These are phyloP conservation scores for Hemithea aestivaria DNA, from an alignment of 2,888 invertebrate genomes.

Conservation along the genomic window DNA sequence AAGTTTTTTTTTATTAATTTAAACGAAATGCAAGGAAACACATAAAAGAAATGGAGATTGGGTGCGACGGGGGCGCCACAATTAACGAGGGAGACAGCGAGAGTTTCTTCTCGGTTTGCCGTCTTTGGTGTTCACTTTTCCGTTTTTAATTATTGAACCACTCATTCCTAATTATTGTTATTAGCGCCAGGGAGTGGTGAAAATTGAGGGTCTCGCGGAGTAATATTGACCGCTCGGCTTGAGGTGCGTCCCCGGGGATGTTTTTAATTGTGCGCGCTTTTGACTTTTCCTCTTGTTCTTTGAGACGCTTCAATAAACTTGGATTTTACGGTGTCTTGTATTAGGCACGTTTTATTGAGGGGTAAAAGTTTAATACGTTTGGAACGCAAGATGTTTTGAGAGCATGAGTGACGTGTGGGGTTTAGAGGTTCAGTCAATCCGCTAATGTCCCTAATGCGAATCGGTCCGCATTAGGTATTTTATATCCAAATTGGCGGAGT, in stretches of 20 bases:
- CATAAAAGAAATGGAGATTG: conserved; percentile 60
- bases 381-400: conserved; percentile 6
- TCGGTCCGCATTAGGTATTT: conserved; percentile 66
- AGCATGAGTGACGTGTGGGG: conserved; percentile 18
- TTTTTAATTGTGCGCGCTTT: conserved; percentile 75
- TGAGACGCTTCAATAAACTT: conserved; percentile 71
- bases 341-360: conserved; percentile 56
- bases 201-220: conserved; percentile 74
- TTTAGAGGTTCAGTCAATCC: conserved; percentile 51
- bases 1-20: conserved; percentile 57
- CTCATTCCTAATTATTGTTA: conserved; percentile 81
- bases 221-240: conserved; percentile 74
- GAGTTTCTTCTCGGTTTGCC: conserved; percentile 46
- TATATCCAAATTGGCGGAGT: conserved; percentile 70
- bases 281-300: conserved; percentile 74
- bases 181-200: conserved; percentile 77
- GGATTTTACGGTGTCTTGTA: conserved; percentile 66
- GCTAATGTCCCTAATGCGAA: conserved; percentile 71
- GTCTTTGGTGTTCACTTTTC: conserved; percentile 74
- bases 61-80: conserved; percentile 36
- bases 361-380: conserved; percentile 35
- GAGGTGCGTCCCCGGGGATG: conserved; percentile 64
- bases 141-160: conserved; percentile 81
- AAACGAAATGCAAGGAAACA: conserved; percentile 54
- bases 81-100: conserved; percentile 40